Evolutionary conservation across 2,888 invertebrate genomes (phyloP).

Genomic region (Harpagoxenus sublaevis): DNA sequence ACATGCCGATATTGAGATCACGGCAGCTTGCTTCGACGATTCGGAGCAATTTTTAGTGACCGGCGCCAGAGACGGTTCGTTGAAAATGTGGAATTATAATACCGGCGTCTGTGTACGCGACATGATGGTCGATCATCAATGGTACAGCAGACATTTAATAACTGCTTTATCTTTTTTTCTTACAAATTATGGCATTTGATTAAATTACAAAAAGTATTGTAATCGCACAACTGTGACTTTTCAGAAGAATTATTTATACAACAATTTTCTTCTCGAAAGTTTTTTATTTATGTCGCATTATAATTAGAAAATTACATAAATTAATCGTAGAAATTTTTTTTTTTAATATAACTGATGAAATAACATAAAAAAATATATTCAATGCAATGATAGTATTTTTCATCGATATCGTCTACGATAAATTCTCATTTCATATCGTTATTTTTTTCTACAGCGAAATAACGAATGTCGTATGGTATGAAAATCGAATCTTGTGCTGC

Average conservation of each 20-base stretch:
- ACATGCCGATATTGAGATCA: constrained; percentile 90
- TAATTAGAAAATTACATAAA: not conserved
- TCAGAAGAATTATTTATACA: not conserved
- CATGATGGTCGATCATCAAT: constrained; percentile 89
- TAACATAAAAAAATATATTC: not conserved
- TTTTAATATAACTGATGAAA: not conserved
- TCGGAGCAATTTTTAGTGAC: constrained; percentile 91
- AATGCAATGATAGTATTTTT: not conserved
- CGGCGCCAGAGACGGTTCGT: constrained; percentile 92
- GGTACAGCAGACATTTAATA: constrained; percentile 82
- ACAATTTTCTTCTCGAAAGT: not conserved
- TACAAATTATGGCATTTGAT: not conserved
- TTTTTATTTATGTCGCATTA: not conserved
- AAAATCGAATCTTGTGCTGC: constrained; percentile 90
- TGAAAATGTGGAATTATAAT: constrained; percentile 95
- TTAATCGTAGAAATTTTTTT: not conserved
- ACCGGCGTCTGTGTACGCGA: constrained; percentile 91
- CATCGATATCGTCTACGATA: not conserved
- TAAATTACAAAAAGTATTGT: constrained; percentile 3
- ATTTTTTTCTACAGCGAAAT: constrained; percentile 84
- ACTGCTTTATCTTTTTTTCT: not conserved
- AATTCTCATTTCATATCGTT: not conserved
- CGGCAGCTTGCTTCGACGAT: constrained; percentile 92
- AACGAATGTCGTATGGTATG: constrained; percentile 87
- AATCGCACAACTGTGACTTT: not conserved